phyloP scores from a whole-genome alignment of 2,888 invertebrate genomes.

The Stenichneumon culpator region DNA sequence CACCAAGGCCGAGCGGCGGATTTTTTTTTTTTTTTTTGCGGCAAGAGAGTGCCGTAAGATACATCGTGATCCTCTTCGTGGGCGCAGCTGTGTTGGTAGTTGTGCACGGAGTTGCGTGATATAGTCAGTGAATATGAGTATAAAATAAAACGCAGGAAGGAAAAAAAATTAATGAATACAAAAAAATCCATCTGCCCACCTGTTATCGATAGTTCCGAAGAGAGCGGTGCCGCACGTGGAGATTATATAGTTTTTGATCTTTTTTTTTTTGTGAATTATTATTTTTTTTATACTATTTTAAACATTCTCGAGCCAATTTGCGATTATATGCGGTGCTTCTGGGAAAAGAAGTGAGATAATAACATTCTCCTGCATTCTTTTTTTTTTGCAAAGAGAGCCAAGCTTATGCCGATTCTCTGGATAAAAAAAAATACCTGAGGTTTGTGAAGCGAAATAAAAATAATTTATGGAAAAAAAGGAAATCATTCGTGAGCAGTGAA shows the following conservation, averaged over 20 bases:
- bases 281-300: neutral
- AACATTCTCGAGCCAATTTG: conserved; percentile 28
- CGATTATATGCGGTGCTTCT: conserved; percentile 50
- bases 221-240: conserved; percentile 77
- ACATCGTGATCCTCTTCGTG: conserved; percentile 72
- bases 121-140: conserved; percentile 65
- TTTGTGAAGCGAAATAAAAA: conserved; percentile 44
- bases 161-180: conserved; percentile 61
- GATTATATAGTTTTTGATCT: conserved; percentile 30
- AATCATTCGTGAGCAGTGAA: conserved; percentile 53
- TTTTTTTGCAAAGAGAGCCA: conserved; percentile 32
- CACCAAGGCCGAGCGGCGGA: conserved; percentile 77
- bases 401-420: conserved; percentile 21
- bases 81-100: conserved; percentile 72
- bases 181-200: conserved; percentile 73
- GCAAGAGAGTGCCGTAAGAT: conserved; percentile 73
- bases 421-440: conserved; percentile 5
- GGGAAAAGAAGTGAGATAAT: conserved; percentile 20
- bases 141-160: conserved; percentile 57
- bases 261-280: neutral
- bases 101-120: conserved; percentile 72
- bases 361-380: conserved; percentile 19
- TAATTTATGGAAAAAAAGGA: conserved; percentile 16
- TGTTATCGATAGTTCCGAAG: conserved; percentile 81
- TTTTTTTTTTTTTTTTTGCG: conserved; percentile 61